A percentile compares a stretch with the other conserved stretches of the same genome.
Evolutionary conservation across 2,113 vertebrate genomes (phyloP).

Genomic region (Odobenus rosmarus): DNA sequence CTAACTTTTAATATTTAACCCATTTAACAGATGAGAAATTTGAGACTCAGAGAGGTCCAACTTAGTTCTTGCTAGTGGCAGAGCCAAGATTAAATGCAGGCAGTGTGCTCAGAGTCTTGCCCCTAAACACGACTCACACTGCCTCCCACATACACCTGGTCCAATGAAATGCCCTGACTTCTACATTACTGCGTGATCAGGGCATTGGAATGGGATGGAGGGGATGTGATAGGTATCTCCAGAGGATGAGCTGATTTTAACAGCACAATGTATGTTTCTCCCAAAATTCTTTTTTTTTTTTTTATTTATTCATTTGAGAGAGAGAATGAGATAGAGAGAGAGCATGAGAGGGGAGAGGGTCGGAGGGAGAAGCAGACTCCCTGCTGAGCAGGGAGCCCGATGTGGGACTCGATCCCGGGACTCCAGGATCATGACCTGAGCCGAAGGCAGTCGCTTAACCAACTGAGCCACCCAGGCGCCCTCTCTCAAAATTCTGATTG

Average conservation of each 20-base stretch:
- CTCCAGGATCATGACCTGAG: too few species aligned
- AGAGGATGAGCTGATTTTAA: neutral
- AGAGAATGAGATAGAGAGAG: too few species aligned
- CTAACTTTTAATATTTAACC: neutral
- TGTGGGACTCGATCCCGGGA: too few species aligned
- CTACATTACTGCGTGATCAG: neutral
- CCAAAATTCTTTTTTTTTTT: neutral
- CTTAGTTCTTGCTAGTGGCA: neutral
- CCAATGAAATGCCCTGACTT: neutral
- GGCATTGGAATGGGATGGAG: fast-evolving
- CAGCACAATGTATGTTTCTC: neutral
- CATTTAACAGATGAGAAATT: neutral
- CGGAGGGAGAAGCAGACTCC: too few species aligned
- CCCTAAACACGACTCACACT: neutral
- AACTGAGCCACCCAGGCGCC: too few species aligned
- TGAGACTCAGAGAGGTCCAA: neutral
- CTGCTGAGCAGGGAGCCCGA: too few species aligned
- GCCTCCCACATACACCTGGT: neutral
- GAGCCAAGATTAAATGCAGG: neutral
- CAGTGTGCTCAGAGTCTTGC: neutral
- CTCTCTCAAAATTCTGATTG: neutral
- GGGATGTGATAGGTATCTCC: too few species aligned
- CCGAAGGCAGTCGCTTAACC: too few species aligned
- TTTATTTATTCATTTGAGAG: too few species aligned
- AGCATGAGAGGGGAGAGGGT: too few species aligned